These are phyloP conservation scores for Temnothorax unifasciatus DNA, from an alignment of 2,888 invertebrate species.

Conservation along the genomic window DNA sequence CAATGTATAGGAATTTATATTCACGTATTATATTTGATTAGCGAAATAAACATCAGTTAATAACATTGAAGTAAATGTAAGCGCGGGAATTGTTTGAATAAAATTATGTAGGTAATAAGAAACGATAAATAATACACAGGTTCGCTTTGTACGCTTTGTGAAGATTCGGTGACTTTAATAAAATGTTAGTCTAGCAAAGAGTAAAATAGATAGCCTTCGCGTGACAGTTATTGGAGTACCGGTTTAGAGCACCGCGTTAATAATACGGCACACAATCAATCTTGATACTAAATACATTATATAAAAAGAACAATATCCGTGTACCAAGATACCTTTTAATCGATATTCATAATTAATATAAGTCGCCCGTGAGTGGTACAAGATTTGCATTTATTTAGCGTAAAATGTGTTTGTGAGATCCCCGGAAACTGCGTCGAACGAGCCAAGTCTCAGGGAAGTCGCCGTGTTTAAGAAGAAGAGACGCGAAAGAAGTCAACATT, in stretches of 20 bases:
- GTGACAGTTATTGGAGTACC: slow-evolving; percentile 71
- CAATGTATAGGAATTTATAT: neutral
- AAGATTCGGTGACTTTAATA: slow-evolving; percentile 70
- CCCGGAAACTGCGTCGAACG: slow-evolving; percentile 2
- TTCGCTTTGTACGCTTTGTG: slow-evolving; percentile 40
- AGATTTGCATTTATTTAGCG: neutral
- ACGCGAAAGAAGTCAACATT: slow-evolving; percentile 43
- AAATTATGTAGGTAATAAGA: slow-evolving; percentile 15
- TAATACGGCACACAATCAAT: slow-evolving; percentile 73
- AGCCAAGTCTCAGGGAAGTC: neutral
- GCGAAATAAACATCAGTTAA: slow-evolving; percentile 6
- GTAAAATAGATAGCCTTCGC: slow-evolving; percentile 70
- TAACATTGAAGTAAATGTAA: neutral
- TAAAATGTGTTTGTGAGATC: neutral
- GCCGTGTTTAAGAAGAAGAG: slow-evolving; percentile 15
- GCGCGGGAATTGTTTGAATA: slow-evolving; percentile 10
- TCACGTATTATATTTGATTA: slow-evolving; percentile 10
- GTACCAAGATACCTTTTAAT: slow-evolving; percentile 27
- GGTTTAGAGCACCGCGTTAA: slow-evolving; percentile 65
- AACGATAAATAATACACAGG: neutral
- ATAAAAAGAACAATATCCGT: slow-evolving; percentile 52
- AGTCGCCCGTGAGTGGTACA: neutral
- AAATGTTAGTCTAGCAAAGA: slow-evolving; percentile 60
- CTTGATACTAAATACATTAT: slow-evolving; percentile 66
- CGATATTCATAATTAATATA: slow-evolving; percentile 42